These are phyloP conservation scores for Cyanoramphus novaezelandiae DNA, from an alignment of 2,113 vertebrate genomes.

Conservation along the genomic window DNA sequence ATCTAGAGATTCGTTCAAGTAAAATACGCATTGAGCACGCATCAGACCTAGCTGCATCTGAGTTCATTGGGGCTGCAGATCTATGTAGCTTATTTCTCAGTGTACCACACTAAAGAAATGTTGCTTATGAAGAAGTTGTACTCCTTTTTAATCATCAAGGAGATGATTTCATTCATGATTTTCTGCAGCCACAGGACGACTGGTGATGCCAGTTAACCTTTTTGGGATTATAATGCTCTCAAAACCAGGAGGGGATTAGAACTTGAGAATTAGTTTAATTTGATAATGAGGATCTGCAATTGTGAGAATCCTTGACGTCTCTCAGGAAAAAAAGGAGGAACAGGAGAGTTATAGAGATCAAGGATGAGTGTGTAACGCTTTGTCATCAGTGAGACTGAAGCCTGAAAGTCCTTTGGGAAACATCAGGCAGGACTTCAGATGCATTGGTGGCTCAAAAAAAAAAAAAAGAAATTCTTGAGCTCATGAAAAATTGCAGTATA, in stretches of 20 bases:
- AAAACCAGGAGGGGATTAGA: accelerated
- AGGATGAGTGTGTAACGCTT: not conserved
- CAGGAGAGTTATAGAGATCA: not conserved
- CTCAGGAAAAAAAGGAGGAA: not conserved
- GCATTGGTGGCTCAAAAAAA: not conserved
- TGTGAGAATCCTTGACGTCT: not conserved
- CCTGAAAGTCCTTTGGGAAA: not conserved
- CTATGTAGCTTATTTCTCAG: not conserved
- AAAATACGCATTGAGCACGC: not conserved
- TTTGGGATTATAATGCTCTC: not conserved
- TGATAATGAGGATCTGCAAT: not conserved
- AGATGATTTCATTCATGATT: not conserved
- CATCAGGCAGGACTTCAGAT: not conserved
- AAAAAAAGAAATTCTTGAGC: not conserved
- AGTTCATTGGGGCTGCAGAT: not conserved
- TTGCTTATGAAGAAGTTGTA: not conserved
- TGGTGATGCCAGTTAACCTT: not conserved
- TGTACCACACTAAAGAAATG: not conserved
- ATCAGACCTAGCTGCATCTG: not conserved
- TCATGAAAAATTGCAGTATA: not conserved
- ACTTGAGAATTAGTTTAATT: not conserved
- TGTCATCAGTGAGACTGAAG: not conserved
- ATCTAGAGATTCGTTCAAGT: not conserved
- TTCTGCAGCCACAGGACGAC: not conserved
- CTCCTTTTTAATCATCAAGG: not conserved